Conservation (phyloP, 2,797 vertebrate genomes). For the Merluccius polli region DNA sequence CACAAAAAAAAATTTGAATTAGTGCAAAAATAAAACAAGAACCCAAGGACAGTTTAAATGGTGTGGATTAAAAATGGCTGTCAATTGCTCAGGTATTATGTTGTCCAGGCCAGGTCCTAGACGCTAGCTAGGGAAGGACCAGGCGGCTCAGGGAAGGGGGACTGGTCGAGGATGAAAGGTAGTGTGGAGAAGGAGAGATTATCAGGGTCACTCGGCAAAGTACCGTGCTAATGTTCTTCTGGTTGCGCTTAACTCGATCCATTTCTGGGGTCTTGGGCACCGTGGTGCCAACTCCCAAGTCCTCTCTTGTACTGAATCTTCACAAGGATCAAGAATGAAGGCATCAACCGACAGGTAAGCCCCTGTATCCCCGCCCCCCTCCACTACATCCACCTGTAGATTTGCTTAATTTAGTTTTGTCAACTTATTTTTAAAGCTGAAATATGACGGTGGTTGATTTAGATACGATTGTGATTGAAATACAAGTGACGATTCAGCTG, state of each 20-base stretch:
- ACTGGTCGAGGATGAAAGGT: conserved; percentile 4
- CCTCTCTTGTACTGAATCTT: conserved; percentile 94
- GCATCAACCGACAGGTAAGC: background rate
- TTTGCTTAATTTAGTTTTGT: background rate
- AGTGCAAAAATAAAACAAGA: conserved; percentile 1
- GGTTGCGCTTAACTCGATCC: conserved; percentile 94
- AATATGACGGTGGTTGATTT: background rate
- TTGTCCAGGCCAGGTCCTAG: conserved; percentile 12
- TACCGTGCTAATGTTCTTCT: conserved; percentile 96
- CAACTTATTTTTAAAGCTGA: background rate
- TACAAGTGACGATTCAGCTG: background rate
- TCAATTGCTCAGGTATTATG: conserved; percentile 19
- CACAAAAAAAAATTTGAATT: conserved; percentile 11
- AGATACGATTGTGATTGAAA: background rate
- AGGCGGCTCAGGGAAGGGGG: background rate
- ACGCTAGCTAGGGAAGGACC: conserved; percentile 9
- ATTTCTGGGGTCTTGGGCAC: conserved; percentile 96
- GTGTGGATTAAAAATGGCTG: background rate
- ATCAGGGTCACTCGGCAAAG: conserved; percentile 49
- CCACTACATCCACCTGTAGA: background rate
- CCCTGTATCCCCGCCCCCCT: background rate
- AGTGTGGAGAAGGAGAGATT: conserved; percentile 12
- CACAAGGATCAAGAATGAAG: conserved; percentile 4
- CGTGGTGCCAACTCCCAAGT: conserved; percentile 86
- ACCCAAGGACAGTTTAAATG: background rate